Conservation (phyloP, 2,113 vertebrate species). For the Orientallactaga bullata region DNA sequence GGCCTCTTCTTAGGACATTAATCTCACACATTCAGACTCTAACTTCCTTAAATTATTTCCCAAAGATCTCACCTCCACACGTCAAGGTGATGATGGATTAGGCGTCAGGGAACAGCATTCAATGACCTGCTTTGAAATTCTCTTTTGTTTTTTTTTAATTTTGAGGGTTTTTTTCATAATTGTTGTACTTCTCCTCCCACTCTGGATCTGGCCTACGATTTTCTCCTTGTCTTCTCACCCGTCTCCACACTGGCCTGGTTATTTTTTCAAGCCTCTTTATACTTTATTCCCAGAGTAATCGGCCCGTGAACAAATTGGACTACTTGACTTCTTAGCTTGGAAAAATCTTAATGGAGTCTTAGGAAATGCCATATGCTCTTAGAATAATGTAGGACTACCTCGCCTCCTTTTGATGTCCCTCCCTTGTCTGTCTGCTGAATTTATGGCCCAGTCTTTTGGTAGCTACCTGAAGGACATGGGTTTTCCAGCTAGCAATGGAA, state of each 20-base stretch:
- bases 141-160: neutral
- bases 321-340: neutral
- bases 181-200: too few species aligned
- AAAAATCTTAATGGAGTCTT: neutral
- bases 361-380: neutral
- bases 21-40: neutral
- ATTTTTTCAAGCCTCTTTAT: neutral
- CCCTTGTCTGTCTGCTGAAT: neutral
- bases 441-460: neutral
- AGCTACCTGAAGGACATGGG: neutral
- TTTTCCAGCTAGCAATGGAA: neutral
- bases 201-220: neutral
- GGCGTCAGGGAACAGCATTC: neutral
- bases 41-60: neutral
- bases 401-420: neutral
- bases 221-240: neutral
- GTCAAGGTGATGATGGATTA: neutral
- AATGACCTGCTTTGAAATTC: neutral
- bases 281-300: neutral
- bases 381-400: neutral
- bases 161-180: neutral
- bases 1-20: neutral
- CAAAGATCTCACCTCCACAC: neutral
- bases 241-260: neutral
- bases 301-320: neutral